A percentile compares a stretch with the other conserved stretches of the same genome.
These are phyloP conservation scores for Actias luna DNA, from an alignment of 2,888 invertebrate species.

Conservation along the genomic window DNA sequence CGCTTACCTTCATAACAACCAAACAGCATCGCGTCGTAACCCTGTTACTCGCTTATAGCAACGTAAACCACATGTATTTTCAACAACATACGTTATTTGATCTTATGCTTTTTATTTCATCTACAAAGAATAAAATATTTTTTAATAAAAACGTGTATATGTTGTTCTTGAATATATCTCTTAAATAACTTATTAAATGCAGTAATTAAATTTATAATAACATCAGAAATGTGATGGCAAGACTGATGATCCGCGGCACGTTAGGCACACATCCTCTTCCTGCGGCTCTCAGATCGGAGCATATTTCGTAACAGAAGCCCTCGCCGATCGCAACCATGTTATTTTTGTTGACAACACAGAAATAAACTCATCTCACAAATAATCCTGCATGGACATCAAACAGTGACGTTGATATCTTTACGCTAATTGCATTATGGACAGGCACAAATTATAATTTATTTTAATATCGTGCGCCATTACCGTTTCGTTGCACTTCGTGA, in stretches of 20 bases:
- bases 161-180: not conserved
- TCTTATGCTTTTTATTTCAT: not conserved
- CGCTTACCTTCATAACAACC: slow-evolving; percentile 59
- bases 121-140: not conserved
- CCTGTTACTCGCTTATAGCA: slow-evolving; percentile 10
- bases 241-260: slow-evolving; percentile 30
- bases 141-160: not conserved
- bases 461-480: slow-evolving; percentile 38
- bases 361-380: slow-evolving; percentile 73
- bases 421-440: slow-evolving; percentile 80
- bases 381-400: slow-evolving; percentile 64
- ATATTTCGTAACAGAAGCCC: slow-evolving; percentile 72
- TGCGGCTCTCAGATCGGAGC: slow-evolving; percentile 53
- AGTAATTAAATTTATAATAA: slow-evolving; percentile 22
- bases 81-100: not conserved
- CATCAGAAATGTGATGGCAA: slow-evolving; percentile 31
- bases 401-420: slow-evolving; percentile 77
- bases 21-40: slow-evolving; percentile 2
- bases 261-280: slow-evolving; percentile 72
- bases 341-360: slow-evolving; percentile 79
- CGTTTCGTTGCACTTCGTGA: slow-evolving; percentile 15
- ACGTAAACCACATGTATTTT: slow-evolving; percentile 3
- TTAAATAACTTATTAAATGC: not conserved
- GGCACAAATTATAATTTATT: slow-evolving; percentile 58
- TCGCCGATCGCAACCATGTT: slow-evolving; percentile 56